These are phyloP conservation scores for Horisme vitalbata DNA, from an alignment of 2,888 invertebrate genomes.

Conservation along the genomic window DNA sequence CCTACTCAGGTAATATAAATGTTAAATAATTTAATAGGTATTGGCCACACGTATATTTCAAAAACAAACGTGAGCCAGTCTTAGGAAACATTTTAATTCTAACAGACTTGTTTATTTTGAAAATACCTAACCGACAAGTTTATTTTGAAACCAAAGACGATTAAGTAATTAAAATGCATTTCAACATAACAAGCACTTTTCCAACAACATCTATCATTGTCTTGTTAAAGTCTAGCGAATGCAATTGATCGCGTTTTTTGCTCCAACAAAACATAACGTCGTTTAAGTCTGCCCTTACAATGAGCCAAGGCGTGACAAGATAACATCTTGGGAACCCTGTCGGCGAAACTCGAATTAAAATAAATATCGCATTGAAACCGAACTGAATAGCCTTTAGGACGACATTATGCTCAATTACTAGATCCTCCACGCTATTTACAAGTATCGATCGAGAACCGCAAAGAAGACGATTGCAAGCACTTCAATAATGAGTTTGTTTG, in stretches of 20 bases:
- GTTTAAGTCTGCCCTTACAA: slow-evolving; percentile 63
- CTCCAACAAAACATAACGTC: slow-evolving; percentile 55
- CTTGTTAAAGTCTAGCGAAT: slow-evolving; percentile 60
- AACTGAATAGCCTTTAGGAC: slow-evolving; percentile 72
- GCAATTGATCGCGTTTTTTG: slow-evolving; percentile 57
- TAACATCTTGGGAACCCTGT: slow-evolving; percentile 68
- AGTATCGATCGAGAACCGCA: slow-evolving; percentile 49
- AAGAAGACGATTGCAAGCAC: slow-evolving; percentile 53
- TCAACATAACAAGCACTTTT: slow-evolving; percentile 20
- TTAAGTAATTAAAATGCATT: slow-evolving; percentile 22
- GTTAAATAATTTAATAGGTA: too few relatives aligned
- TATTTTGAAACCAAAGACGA: slow-evolving; percentile 7
- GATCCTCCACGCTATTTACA: slow-evolving; percentile 57
- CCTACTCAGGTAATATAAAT: too few relatives aligned
- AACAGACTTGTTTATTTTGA: background rate
- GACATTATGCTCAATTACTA: slow-evolving; percentile 74
- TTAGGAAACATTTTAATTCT: too few relatives aligned
- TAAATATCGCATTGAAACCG: slow-evolving; percentile 72
- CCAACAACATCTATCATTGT: slow-evolving; percentile 46
- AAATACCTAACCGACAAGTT: background rate
- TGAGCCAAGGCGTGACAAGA: slow-evolving; percentile 76
- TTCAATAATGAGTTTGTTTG: slow-evolving; percentile 58
- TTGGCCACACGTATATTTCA: too few relatives aligned
- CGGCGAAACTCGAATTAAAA: slow-evolving; percentile 70
- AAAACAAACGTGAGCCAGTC: too few relatives aligned